Evolutionary conservation across 2,797 vertebrate species (phyloP), one percentile per base, ranked within the genome.

Genomic region (Apodemus agrarius): DNA sequence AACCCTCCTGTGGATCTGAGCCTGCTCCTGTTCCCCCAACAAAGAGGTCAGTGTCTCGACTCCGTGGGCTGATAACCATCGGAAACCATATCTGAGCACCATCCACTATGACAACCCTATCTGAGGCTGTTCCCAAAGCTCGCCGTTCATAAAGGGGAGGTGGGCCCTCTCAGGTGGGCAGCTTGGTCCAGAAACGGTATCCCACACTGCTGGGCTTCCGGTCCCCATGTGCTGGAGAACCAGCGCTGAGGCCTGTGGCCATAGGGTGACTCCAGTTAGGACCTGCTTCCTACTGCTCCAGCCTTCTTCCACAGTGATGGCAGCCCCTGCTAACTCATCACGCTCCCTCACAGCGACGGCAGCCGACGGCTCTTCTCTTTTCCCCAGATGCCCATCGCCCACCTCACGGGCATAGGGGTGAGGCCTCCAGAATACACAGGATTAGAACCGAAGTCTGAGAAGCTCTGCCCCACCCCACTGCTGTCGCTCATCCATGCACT

Each of bases 41-140:
- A 99, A 99, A 99, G 99, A 99, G 99, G 99, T 99, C 99, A 99
- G 98, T 99, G 99, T 99, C 98, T 99, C 86, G 0, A 61, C 82
- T 92, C 95, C 43, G 96, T 98, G 98, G 0, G 97, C 96, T 0
- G 99, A 99, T 99, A 99, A 99, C 99, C 98, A 99, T 99, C 99
- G 72, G 99, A 99, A 99, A 99, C 99, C 98, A 98, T 97, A 99
- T 98, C 99, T 98, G 97, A 54, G n/a, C 95, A 0, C 91, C 99
- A 99, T 99, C 99, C 99, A 98, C 98, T 81, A 21, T 86, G 96
- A 95, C 90, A 0, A 88, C 54, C 88, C 72, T 92, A 96, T 96
- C 98, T 78, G 97, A 96, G 98, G 81, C 94, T 69, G 98, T 89
- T 97, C 79, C 96, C 97, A 92, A 91, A 97, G 97, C 74, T 90